phyloP scores from a whole-genome alignment of 2,113 vertebrate species.

The Chiloscyllium plagiosum region DNA sequence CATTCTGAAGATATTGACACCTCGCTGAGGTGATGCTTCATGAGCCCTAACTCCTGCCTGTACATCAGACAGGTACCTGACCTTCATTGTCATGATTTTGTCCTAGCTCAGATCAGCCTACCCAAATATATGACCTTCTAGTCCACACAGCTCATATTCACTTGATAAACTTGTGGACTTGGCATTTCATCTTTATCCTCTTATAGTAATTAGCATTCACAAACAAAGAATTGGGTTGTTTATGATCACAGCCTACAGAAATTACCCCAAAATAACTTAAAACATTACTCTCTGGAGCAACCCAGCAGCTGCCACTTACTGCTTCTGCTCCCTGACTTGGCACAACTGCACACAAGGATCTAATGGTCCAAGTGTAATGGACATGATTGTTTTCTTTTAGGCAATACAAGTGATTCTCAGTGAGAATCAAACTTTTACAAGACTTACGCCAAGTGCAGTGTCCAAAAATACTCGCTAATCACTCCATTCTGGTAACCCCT shows the following conservation, averaged over 20 bases:
- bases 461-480: not conserved
- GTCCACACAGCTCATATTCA: not conserved
- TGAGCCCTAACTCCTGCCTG: not conserved
- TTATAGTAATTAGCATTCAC: not conserved
- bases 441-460: not conserved
- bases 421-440: not conserved
- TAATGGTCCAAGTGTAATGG: not conserved
- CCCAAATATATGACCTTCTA: not conserved
- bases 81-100: not conserved
- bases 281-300: not conserved
- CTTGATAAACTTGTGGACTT: not conserved
- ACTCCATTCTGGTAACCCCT: not conserved
- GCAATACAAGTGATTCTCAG: not conserved
- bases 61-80: not conserved
- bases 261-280: not conserved
- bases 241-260: not conserved
- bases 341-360: not conserved
- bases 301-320: not conserved
- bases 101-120: not conserved
- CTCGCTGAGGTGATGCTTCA: not conserved
- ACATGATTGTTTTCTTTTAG: not conserved
- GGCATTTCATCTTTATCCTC: not conserved
- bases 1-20: too few relatives aligned
- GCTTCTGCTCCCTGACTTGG: not conserved
- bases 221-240: not conserved